Percentiles rank a stretch among this genome's conserved stretches.
phyloP scores from a whole-genome alignment of 2,797 vertebrate species.

The Falco naumanni region DNA sequence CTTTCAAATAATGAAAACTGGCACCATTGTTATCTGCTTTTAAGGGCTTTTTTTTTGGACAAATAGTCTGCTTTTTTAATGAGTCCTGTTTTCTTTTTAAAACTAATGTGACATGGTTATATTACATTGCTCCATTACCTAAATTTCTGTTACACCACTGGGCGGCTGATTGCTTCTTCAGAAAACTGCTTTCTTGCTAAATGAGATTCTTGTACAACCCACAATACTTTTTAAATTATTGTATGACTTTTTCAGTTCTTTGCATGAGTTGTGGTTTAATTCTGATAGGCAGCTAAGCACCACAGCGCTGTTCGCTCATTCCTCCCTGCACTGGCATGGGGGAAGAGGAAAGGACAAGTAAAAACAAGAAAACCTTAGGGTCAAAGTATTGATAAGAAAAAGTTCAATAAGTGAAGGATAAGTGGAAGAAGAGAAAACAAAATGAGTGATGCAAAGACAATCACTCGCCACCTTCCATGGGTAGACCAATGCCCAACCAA shows the following conservation, averaged over 20 bases:
- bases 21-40: neutral
- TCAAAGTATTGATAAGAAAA: neutral
- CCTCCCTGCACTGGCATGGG: fast-evolving
- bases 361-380: neutral
- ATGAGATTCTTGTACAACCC: neutral
- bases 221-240: neutral
- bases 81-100: neutral
- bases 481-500: neutral
- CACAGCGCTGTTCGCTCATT: neutral
- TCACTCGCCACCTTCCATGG: neutral
- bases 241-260: neutral
- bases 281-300: neutral
- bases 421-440: neutral
- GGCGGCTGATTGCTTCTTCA: neutral
- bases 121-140: neutral
- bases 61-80: neutral
- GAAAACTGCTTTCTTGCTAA: neutral
- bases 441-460: neutral
- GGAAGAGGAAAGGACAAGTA: neutral
- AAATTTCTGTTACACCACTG: neutral
- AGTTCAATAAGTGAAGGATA: neutral
- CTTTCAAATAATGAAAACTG: neutral
- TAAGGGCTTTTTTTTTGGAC: neutral
- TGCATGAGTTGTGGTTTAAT: neutral
- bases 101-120: fast-evolving